These are phyloP conservation scores for Malurus leucopterus DNA, from an alignment of 2,797 vertebrate genomes.

Conservation along the genomic window DNA sequence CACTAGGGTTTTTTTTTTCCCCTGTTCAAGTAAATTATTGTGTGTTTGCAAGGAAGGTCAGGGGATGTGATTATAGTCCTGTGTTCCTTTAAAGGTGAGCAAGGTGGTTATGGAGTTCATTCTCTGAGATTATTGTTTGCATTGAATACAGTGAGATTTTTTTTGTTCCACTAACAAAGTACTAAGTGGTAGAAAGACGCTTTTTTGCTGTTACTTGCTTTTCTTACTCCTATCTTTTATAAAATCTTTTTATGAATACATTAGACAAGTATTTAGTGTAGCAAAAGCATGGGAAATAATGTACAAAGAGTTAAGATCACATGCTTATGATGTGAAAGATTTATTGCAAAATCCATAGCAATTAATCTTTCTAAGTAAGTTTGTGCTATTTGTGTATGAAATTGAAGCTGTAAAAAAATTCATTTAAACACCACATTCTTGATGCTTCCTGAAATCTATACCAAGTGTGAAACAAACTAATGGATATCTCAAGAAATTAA, in stretches of 20 bases:
- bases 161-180: background rate
- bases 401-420: background rate
- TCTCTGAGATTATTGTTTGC: background rate
- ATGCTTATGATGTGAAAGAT: background rate
- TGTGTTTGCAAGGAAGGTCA: background rate
- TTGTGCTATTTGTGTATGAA: background rate
- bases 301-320: background rate
- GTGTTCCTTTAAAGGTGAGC: background rate
- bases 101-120: background rate
- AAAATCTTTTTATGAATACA: background rate
- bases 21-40: background rate
- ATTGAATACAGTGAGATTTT: background rate
- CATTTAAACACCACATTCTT: background rate
- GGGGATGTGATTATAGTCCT: background rate
- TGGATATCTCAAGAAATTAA: background rate
- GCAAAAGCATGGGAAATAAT: background rate
- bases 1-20: fast-evolving
- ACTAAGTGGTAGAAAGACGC: background rate
- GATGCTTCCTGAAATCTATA: background rate
- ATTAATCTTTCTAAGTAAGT: background rate
- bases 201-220: background rate
- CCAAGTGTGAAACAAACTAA: background rate
- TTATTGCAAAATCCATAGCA: background rate
- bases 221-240: background rate
- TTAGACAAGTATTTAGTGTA: background rate